These are phyloP conservation scores for Maconellicoccus hirsutus DNA, from an alignment of 1,140 invertebrate genomes.

Conservation along the genomic window DNA sequence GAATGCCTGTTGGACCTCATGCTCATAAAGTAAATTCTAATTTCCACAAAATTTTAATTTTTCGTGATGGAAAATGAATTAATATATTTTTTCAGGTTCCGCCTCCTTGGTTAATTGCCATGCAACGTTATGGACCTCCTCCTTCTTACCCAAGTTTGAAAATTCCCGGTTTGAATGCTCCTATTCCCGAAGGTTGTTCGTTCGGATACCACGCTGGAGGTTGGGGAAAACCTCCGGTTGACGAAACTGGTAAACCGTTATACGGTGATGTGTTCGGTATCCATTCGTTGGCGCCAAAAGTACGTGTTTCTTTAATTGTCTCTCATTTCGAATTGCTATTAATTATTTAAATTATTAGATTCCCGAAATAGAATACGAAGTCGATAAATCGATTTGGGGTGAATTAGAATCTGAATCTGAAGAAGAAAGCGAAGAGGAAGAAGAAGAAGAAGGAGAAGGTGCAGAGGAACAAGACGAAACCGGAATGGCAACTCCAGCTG, in stretches of 20 bases:
- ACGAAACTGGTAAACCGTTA: constrained; percentile 91
- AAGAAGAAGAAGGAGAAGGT: constrained; percentile 64
- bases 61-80: not conserved
- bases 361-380: constrained; percentile 69
- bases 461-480: constrained; percentile 59
- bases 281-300: constrained; percentile 45
- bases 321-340: no score
- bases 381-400: constrained; percentile 91
- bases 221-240: constrained; percentile 99
- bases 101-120: constrained; percentile 98
- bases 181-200: constrained; percentile 89
- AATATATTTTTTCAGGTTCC: constrained; percentile 45
- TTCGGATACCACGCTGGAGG: constrained; percentile 99
- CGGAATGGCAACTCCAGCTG: constrained; percentile 64
- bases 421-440: constrained; percentile 73
- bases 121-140: constrained; percentile 98
- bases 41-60: not conserved
- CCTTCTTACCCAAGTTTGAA: constrained; percentile 98
- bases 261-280: constrained; percentile 98
- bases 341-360: constrained; percentile 38
- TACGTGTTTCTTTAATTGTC: constrained; percentile 24
- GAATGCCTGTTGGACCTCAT: constrained; percentile 94
- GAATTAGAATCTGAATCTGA: constrained; percentile 94
- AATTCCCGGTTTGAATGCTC: constrained; percentile 84
- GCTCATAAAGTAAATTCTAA: constrained; percentile 49